Base-by-base conservation (phyloP, 2,888 invertebrate genomes). In the Perizoma affinitatum region DNA sequence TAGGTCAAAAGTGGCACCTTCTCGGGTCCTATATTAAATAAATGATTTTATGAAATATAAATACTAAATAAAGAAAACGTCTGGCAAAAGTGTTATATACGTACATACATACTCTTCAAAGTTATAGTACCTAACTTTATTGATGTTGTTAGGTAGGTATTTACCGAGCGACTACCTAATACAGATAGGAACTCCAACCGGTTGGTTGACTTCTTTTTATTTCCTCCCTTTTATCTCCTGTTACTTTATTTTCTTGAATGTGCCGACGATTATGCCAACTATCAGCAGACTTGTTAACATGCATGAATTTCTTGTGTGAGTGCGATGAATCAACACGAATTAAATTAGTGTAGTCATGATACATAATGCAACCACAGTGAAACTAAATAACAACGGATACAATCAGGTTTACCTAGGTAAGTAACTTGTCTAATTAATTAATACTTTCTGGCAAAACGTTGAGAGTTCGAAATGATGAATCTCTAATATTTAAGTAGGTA, bases 1-100 rank as follows among this genome's bases (percentile, higher is more conserved):
- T 48, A 74, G 71, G 76, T 73, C 69, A 64, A 54, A 57, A 46
- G 59, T 68, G 71, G 61, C 74, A 74, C 65, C 72, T 74, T 71
- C 64, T 53, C 9, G 40, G 54, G 63, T 66, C 60, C 55, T 55
- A 44, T 45, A 48, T 41, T 43, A 34, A 46, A 57, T 50, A 35
- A 10, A 57, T 57, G 38, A 61, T 50, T 57, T 49, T 6, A 38
- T 36, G 4, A 50, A 33, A n/a, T 49, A 51, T 48, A 61, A 61
- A 51, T 46, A 22, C 22, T 22, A 22, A 38, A 38, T 47, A 4
- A 47, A 56, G 11, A 54, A 57, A 61, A 53, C 42, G 35, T 33
- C 33, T 35, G 49, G 49, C 44, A 44, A 61, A 61, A 52, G 44
- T 53, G 33, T 1, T 6, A 42, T 42, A 36, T 34, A 52, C 45